Percentiles rank a stretch among this genome's conserved stretches.
Evolutionary conservation across 2,888 invertebrate genomes (phyloP).

Genomic region (Philonicus albiceps): DNA sequence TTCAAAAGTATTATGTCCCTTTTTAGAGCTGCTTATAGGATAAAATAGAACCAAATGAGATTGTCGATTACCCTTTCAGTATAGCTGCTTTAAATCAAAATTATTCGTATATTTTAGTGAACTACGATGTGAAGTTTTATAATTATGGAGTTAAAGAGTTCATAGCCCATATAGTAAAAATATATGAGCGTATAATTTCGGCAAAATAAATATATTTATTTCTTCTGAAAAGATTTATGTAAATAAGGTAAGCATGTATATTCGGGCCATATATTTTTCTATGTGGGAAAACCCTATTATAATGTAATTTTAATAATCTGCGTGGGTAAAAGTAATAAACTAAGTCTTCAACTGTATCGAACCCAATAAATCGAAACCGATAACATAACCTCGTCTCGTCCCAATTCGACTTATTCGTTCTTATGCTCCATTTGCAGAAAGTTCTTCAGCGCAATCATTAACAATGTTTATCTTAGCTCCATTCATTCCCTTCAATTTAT

Average conservation of each 20-base stretch:
- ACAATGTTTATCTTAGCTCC: neutral
- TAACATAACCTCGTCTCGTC: neutral
- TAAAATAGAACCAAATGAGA: neutral
- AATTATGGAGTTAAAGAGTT: neutral
- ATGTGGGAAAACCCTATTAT: too few relatives aligned
- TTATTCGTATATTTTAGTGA: too few relatives aligned
- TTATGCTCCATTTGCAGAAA: neutral
- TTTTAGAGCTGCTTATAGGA: neutral
- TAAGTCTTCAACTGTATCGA: neutral
- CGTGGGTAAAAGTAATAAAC: neutral
- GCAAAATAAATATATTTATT: too few relatives aligned
- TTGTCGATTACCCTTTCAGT: neutral
- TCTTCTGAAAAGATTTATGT: too few relatives aligned
- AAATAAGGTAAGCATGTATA: too few relatives aligned
- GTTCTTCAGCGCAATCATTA: neutral
- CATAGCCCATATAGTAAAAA: neutral
- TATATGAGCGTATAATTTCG: too few relatives aligned
- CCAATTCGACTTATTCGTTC: neutral
- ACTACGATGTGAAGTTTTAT: neutral
- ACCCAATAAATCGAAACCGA: neutral
- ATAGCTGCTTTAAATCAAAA: neutral
- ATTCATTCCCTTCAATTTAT: neutral
- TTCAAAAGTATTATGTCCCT: neutral
- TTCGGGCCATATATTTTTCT: too few relatives aligned
- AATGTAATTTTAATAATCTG: neutral